Evolutionary conservation across 2,797 vertebrate genomes (phyloP).

Genomic region (Pteropus rufus): DNA sequence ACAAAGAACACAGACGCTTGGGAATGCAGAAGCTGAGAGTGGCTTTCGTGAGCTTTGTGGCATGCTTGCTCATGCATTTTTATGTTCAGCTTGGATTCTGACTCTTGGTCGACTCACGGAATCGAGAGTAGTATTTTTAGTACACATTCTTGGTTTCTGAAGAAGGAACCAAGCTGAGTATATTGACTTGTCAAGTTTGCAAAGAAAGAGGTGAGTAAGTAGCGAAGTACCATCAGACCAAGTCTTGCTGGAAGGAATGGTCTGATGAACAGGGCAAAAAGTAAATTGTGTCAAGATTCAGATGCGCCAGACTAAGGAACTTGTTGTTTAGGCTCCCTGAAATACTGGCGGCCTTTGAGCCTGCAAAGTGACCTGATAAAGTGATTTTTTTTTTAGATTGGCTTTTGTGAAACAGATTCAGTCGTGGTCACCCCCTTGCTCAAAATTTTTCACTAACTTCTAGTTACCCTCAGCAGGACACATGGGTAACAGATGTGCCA

Average conservation of each 20-base stretch:
- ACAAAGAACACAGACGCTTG: no score
- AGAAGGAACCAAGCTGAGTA: neutral
- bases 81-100: neutral
- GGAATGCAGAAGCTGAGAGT: neutral
- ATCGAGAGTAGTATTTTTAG: neutral
- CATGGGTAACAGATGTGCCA: neutral
- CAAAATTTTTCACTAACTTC: neutral
- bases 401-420: neutral
- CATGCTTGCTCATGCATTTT: neutral
- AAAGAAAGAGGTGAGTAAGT: neutral
- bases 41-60: neutral
- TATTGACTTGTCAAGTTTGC: neutral
- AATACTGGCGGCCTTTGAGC: neutral
- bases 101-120: neutral
- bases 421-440: neutral
- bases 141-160: neutral
- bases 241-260: neutral
- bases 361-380: no score
- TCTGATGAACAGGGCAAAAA: neutral
- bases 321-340: neutral
- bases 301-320: neutral
- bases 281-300: neutral
- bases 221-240: accelerated
- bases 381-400: neutral
- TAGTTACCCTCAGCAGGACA: neutral